Percentiles rank a stretch among this genome's conserved stretches.
Conservation (phyloP, 2,113 vertebrate species). For the Neodon shergylaensis region DNA sequence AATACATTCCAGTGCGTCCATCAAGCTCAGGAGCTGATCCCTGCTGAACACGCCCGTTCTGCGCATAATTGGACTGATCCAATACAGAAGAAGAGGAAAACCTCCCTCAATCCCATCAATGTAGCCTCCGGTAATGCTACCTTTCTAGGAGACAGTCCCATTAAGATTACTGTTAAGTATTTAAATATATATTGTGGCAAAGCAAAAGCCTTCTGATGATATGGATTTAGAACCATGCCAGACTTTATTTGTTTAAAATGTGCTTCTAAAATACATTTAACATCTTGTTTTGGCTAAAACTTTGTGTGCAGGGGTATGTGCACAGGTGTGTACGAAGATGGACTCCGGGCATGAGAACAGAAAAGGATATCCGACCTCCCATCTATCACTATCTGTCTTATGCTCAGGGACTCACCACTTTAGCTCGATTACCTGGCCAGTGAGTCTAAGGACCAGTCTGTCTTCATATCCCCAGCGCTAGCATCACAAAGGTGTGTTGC, state of each 20-base stretch:
- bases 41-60: neutral
- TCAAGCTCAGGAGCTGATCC: neutral
- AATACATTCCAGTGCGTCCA: slow-evolving; percentile 40
- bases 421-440: neutral
- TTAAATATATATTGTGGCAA: neutral
- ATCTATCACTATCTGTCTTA: neutral
- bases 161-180: neutral
- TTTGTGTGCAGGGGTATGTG: neutral
- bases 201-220: neutral
- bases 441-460: neutral
- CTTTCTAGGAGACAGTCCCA: neutral
- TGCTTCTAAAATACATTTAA: neutral
- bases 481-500: neutral
- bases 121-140: neutral
- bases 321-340: neutral
- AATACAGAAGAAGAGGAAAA: neutral
- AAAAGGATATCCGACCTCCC: neutral
- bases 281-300: slow-evolving; percentile 6
- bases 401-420: neutral
- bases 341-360: neutral
- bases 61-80: neutral
- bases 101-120: neutral
- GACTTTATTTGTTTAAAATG: neutral
- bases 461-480: no score
- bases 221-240: neutral